Base-by-base conservation (phyloP, 2,888 invertebrate species). In the Athalia circularis region DNA sequence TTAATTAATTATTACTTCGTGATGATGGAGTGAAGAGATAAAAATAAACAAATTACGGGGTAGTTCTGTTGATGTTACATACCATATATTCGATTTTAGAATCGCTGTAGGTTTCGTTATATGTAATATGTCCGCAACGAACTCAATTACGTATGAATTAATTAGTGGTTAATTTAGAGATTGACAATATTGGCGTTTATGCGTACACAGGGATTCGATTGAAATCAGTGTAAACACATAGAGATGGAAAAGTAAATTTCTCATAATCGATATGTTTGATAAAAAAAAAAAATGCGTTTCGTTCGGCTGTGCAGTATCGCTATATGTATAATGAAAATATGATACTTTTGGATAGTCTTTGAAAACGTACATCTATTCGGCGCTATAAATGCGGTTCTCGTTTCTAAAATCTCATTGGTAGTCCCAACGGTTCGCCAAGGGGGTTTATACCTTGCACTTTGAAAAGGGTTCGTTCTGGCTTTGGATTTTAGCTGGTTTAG, bases 391-490 rank as follows among this genome's bases (percentile, higher is more conserved):
- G 57, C 57, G 59, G 15, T 15, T 45, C 64, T 59, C 59, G 72
- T 29, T 29, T 29, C 29, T 2, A 64, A 75, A 75, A 62, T 61
- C 75, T 75, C 75, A 75, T 75, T 75, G 61, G 75, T 61, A 75
- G 64, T 62, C 62, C 29, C 75, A 64, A n/a, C 50, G 11, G 61
- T 62, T 75, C 48, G n/a, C 75, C 52, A 50, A 61, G n/a, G 64
- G 75, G 62, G 62, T 75, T 29, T 29, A 29, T 75, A 75, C 75
- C 62, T 62, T 43, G 50, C 62, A 50, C 29, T 29, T 29, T 75
- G 75, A 75, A 75, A 75, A 75, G 75, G 75, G 75, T 75, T 64
- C 75, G 75, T 75, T 64, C 48, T 52, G 75, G 75, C 75, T 75
- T 75, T 75, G 62, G 64, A 75, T 75, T 75, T 64, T 50, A 64